A percentile compares a stretch with the other conserved stretches of the same genome.
phyloP scores from a whole-genome alignment of 2,888 invertebrate genomes.

The Eumerus sabulonum region DNA sequence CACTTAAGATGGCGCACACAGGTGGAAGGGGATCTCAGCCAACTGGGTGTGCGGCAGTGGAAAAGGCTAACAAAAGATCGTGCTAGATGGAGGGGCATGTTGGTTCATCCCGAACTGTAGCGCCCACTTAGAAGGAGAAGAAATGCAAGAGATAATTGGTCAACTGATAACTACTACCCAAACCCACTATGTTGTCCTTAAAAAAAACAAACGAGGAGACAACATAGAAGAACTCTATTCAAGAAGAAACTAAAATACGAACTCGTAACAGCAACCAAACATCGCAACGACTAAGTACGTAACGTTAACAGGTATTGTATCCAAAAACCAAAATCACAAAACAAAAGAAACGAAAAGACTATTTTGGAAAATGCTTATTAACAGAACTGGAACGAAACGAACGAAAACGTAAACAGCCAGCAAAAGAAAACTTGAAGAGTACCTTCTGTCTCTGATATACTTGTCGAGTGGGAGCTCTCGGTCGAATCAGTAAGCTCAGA shows the following conservation, averaged over 20 bases:
- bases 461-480: conserved; percentile 79
- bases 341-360: conserved; percentile 37
- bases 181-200: too few relatives aligned
- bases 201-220: conserved; percentile 8
- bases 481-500: conserved; percentile 80
- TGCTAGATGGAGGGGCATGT: too few relatives aligned
- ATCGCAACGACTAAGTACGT: conserved; percentile 30
- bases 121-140: too few relatives aligned
- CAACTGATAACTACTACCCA: too few relatives aligned
- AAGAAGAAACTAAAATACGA: conserved; percentile 16
- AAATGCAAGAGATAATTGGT: too few relatives aligned
- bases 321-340: conserved; percentile 20
- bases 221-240: neutral
- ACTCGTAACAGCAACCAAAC: conserved; percentile 26
- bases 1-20: too few relatives aligned
- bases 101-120: too few relatives aligned
- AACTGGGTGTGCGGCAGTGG: too few relatives aligned
- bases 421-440: conserved; percentile 49
- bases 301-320: too few relatives aligned
- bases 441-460: conserved; percentile 76
- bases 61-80: too few relatives aligned
- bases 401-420: too few relatives aligned
- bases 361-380: conserved; percentile 16
- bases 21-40: too few relatives aligned
- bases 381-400: conserved; percentile 30